Percentiles rank a stretch among this genome's conserved stretches.
Evolutionary conservation across 1,140 invertebrate species (phyloP).

Genomic region (Atta cephalotes): DNA sequence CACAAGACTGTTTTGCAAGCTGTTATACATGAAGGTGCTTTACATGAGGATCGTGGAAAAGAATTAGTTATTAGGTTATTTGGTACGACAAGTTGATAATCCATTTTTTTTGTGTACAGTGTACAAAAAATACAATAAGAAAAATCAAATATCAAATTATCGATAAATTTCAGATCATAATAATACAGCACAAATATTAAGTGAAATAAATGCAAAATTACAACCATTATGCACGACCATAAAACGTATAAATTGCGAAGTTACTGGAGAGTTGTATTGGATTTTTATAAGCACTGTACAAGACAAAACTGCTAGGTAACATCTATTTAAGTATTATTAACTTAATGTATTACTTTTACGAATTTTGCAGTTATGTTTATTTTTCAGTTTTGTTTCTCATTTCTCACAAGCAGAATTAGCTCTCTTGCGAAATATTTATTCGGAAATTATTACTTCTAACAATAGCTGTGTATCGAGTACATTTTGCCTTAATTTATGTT

Average conservation of each 20-base stretch:
- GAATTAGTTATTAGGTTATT: constrained; percentile 63
- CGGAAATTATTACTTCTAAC: constrained; percentile 76
- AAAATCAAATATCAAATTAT: not conserved
- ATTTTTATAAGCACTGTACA: constrained; percentile 69
- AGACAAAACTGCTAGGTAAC: constrained; percentile 72
- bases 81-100: constrained; percentile 41
- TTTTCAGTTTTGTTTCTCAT: constrained; percentile 70
- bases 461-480: constrained; percentile 76
- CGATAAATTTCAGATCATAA: constrained; percentile 55
- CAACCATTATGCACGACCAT: constrained; percentile 71
- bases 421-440: constrained; percentile 76
- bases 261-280: constrained; percentile 77
- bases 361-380: not conserved
- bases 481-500: constrained; percentile 78
- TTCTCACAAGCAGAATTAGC: constrained; percentile 73
- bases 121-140: not conserved
- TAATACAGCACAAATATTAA: constrained; percentile 10
- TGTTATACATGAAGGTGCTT: constrained; percentile 59
- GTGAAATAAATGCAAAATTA: constrained; percentile 74
- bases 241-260: constrained; percentile 76
- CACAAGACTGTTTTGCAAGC: constrained; percentile 67
- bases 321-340: not conserved
- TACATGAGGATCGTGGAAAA: constrained; percentile 41
- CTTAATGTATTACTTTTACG: too few relatives aligned
- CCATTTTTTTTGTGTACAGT: not conserved